Percentiles rank a stretch among this genome's conserved stretches.
phyloP scores from a whole-genome alignment of 2,113 vertebrate species.

The Bolborhynchus lineola region DNA sequence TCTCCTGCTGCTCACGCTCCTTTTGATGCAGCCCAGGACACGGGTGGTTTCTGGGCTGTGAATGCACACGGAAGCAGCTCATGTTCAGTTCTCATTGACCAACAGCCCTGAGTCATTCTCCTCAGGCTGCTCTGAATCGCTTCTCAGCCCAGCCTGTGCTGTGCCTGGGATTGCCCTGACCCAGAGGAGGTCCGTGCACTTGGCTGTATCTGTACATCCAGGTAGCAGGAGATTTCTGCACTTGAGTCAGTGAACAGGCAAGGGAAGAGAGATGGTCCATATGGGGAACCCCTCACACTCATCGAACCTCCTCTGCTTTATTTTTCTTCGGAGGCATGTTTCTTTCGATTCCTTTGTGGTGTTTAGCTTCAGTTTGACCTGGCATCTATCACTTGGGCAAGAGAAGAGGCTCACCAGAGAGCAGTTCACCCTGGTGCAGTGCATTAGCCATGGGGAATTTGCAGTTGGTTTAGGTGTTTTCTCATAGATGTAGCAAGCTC shows the following conservation, averaged over 20 bases:
- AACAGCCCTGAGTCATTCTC: background rate
- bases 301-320: background rate
- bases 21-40: background rate
- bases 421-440: background rate
- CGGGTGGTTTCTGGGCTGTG: background rate
- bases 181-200: background rate
- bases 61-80: background rate
- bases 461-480: background rate
- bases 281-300: background rate
- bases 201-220: background rate
- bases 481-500: background rate
- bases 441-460: background rate
- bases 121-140: background rate
- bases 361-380: background rate
- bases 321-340: background rate
- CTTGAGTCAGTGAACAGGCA: background rate
- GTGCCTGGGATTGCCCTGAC: background rate
- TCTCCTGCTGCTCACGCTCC: background rate
- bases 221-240: background rate
- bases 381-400: background rate
- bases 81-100: background rate
- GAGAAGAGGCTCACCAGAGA: background rate
- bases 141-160: background rate
- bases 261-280: background rate
- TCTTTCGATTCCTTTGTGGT: background rate